These are phyloP conservation scores for Andrena marginata DNA, from an alignment of 2,888 invertebrate genomes.

Conservation along the genomic window DNA sequence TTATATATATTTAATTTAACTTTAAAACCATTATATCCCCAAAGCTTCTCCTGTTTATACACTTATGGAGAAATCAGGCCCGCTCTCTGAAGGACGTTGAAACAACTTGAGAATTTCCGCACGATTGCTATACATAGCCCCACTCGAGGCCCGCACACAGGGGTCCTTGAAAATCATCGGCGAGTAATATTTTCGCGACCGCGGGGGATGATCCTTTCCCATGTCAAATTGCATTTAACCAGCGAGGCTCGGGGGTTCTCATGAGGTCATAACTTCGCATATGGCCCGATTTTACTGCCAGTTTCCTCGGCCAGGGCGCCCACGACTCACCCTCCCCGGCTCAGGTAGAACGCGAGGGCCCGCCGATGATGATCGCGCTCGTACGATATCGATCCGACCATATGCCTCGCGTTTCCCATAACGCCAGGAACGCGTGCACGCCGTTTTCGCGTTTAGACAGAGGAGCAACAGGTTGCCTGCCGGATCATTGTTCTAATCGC, in stretches of 20 bases:
- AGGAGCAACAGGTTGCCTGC: constrained; percentile 74
- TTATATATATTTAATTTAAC: too few relatives aligned
- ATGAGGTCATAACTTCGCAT: constrained; percentile 71
- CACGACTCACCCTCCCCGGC: constrained; percentile 61
- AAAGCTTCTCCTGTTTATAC: too few relatives aligned
- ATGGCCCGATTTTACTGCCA: constrained; percentile 64
- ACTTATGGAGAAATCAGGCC: not conserved
- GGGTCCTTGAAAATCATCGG: not conserved
- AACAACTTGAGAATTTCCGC: constrained; percentile 7
- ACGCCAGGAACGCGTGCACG: constrained; percentile 18
- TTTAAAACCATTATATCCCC: too few relatives aligned
- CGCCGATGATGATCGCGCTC: constrained; percentile 67
- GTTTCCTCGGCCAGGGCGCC: constrained; percentile 58
- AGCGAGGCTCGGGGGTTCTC: constrained; percentile 76
- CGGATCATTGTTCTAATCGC: constrained; percentile 61
- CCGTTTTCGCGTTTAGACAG: constrained; percentile 28
- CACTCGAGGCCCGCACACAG: not conserved
- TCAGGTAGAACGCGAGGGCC: constrained; percentile 65
- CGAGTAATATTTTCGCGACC: constrained; percentile 26
- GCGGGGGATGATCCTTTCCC: constrained; percentile 74
- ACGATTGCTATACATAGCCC: not conserved
- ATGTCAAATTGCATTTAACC: constrained; percentile 80
- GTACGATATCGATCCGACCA: constrained; percentile 74
- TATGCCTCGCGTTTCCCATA: constrained; percentile 80
- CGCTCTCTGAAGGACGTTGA: not conserved